Conservation (phyloP, 2,888 invertebrate species). For the Altica lythri region DNA sequence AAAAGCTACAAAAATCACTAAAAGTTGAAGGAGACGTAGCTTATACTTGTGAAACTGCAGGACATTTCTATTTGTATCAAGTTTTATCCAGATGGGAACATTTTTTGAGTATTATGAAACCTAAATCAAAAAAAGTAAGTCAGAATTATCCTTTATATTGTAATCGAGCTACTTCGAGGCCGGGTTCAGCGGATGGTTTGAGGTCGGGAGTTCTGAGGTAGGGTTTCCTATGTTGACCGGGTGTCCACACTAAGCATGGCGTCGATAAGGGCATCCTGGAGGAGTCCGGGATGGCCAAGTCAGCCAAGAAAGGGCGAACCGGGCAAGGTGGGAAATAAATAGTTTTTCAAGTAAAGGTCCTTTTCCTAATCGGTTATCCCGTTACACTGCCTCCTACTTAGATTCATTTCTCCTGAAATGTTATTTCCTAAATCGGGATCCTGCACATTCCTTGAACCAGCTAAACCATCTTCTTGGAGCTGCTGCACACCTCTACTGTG, state of each 20-base stretch:
- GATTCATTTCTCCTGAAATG: no score
- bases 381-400: no score
- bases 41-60: slow-evolving; percentile 98
- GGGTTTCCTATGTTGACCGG: slow-evolving; percentile 81
- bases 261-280: slow-evolving; percentile 92
- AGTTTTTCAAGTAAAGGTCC: no score
- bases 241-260: slow-evolving; percentile 95
- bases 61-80: slow-evolving; percentile 96
- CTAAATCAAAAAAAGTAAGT: slow-evolving; percentile 55
- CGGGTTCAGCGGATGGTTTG: slow-evolving; percentile 88
- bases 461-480: no score
- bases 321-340: slow-evolving; percentile 99
- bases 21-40: slow-evolving; percentile 86
- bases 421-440: no score
- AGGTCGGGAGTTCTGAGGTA: slow-evolving; percentile 78
- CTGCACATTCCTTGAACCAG: no score
- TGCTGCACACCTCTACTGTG: no score
- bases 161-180: slow-evolving; percentile 95
- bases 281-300: slow-evolving; percentile 86
- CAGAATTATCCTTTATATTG: no score
- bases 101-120: slow-evolving; percentile 70
- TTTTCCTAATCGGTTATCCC: no score
- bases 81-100: slow-evolving; percentile 90
- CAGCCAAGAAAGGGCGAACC: slow-evolving; percentile 95
- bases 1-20: slow-evolving; percentile 83